Conservation (phyloP, 2,888 invertebrate species). For the Rugalucina vietnamica region DNA sequence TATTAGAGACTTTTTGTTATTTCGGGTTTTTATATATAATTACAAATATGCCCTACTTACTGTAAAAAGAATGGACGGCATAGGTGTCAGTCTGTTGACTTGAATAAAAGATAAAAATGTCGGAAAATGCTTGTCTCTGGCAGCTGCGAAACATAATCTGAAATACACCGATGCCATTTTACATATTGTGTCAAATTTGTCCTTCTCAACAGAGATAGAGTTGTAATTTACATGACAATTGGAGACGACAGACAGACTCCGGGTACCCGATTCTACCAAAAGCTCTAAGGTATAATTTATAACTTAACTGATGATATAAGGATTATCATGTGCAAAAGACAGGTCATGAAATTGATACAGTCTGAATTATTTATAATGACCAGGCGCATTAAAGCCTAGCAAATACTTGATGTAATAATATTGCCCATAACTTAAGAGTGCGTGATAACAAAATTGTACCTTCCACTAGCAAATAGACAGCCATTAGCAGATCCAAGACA, state of each 20-base stretch:
- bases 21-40: background rate
- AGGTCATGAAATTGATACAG: no score
- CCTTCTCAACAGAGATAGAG: background rate
- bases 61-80: conserved; percentile 67
- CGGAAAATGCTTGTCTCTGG: conserved; percentile 70
- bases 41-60: conserved; percentile 54
- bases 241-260: no score
- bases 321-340: no score
- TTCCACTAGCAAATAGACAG: conserved; percentile 80
- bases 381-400: no score
- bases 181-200: background rate
- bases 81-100: conserved; percentile 62
- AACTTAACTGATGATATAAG: no score
- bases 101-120: conserved; percentile 66
- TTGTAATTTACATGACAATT: no score
- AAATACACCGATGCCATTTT: background rate
- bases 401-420: no score
- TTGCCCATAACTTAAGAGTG: no score
- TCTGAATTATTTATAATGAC: no score
- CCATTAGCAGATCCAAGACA: conserved; percentile 85
- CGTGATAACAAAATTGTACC: conserved; percentile 90
- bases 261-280: no score
- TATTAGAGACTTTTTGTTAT: no score
- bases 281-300: no score
- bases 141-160: conserved; percentile 71